Evolutionary conservation across 2,797 vertebrate species (phyloP).

Genomic region (Meda fulgida): DNA sequence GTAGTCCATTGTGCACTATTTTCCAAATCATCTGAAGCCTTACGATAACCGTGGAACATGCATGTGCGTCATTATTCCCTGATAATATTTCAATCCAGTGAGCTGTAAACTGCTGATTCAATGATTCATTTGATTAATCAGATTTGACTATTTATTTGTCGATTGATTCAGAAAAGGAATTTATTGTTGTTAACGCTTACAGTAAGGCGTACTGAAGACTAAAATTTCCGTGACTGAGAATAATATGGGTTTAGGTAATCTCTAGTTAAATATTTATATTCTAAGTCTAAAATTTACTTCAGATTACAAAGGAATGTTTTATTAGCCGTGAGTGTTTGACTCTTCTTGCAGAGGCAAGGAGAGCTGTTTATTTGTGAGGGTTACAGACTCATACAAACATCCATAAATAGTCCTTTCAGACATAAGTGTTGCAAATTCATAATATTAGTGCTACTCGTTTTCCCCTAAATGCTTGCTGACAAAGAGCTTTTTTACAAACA

Average conservation of each 20-base stretch:
- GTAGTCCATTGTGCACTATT: background rate
- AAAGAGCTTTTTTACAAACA: constrained; percentile 2
- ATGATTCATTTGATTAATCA: background rate
- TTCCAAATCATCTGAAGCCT: background rate
- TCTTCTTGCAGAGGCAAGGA: background rate
- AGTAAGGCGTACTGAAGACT: too few relatives aligned
- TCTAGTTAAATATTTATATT: constrained; percentile 28
- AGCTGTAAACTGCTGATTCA: background rate
- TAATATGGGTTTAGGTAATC: background rate
- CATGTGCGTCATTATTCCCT: background rate
- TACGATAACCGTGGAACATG: background rate
- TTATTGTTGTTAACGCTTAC: background rate
- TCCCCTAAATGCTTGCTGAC: background rate
- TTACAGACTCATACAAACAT: constrained; percentile 1
- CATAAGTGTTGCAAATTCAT: background rate
- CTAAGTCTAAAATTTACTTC: background rate
- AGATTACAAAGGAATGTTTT: background rate
- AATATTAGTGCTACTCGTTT: background rate
- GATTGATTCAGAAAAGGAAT: background rate
- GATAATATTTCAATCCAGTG: background rate
- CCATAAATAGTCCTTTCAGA: constrained; percentile 17
- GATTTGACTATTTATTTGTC: background rate
- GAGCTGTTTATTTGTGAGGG: constrained; percentile 10
- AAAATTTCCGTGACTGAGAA: background rate
- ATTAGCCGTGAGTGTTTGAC: background rate